These are phyloP conservation scores for Tokudaia muenninki DNA, from an alignment of 2,797 vertebrate genomes.

Conservation along the genomic window DNA sequence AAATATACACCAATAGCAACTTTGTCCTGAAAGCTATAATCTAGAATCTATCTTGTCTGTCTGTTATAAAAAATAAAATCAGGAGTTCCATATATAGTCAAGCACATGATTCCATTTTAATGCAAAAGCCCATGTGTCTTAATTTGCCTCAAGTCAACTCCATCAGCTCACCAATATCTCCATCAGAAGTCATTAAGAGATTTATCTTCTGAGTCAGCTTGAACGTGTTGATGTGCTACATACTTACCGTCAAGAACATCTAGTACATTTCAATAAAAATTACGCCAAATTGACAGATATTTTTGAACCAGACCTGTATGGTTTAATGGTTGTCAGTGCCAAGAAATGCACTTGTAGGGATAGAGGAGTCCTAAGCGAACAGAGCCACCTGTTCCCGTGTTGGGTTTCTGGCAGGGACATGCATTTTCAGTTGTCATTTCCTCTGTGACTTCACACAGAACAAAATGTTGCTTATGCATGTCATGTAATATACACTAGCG, in stretches of 20 bases:
- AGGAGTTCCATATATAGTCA: not conserved
- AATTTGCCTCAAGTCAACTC: not conserved
- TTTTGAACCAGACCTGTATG: constrained; percentile 35
- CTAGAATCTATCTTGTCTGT: not conserved
- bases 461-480: not conserved
- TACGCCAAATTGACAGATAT: constrained; percentile 51
- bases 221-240: not conserved
- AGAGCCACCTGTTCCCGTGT: not conserved
- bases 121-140: not conserved
- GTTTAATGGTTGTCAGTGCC: not conserved
- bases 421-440: not conserved
- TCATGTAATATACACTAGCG: not conserved
- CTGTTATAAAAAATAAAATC: constrained; percentile 2
- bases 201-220: constrained; percentile 58
- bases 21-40: constrained; percentile 7
- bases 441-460: not conserved
- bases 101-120: not conserved
- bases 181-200: constrained; percentile 27
- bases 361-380: not conserved
- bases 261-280: constrained; percentile 64
- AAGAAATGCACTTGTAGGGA: not conserved
- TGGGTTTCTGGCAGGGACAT: not conserved
- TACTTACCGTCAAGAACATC: constrained; percentile 49
- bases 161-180: not conserved
- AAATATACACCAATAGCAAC: not conserved